Evolutionary conservation across 1,140 invertebrate genomes (phyloP).

Genomic region (Zophobas atratus): DNA sequence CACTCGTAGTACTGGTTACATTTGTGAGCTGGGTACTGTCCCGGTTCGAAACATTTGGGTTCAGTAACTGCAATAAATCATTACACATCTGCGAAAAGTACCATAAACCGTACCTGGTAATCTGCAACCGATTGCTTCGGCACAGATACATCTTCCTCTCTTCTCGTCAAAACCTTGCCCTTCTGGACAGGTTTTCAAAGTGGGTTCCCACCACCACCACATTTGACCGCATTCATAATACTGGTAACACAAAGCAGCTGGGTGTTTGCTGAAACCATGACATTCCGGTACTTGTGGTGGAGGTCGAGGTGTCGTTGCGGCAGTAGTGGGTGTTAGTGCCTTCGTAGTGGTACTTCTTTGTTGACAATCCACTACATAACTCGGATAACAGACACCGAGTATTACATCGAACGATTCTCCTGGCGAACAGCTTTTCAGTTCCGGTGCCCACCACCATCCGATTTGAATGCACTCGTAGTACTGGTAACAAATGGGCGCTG

Average conservation of each 20-base stretch:
- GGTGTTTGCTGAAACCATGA: neutral
- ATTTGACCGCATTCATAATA: neutral
- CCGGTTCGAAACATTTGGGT: neutral
- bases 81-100: neutral
- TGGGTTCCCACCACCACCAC: neutral
- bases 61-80: neutral
- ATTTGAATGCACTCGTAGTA: constrained; percentile 44
- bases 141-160: neutral
- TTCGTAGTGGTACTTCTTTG: neutral
- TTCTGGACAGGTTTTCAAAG: neutral
- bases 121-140: neutral
- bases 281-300: neutral
- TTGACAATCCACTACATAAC: neutral
- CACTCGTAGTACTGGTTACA: constrained; percentile 44
- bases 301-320: neutral
- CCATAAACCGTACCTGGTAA: neutral
- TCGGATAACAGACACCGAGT: neutral
- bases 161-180: neutral
- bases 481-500: constrained; percentile 31
- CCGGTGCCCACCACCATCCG: constrained; percentile 28
- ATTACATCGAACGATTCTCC: neutral
- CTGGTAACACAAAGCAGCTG: neutral
- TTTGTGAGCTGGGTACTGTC: constrained; percentile 17
- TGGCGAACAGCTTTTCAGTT: neutral
- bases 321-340: neutral